Conservation (phyloP, 2,113 vertebrate species). For the Tetrax tetrax region DNA sequence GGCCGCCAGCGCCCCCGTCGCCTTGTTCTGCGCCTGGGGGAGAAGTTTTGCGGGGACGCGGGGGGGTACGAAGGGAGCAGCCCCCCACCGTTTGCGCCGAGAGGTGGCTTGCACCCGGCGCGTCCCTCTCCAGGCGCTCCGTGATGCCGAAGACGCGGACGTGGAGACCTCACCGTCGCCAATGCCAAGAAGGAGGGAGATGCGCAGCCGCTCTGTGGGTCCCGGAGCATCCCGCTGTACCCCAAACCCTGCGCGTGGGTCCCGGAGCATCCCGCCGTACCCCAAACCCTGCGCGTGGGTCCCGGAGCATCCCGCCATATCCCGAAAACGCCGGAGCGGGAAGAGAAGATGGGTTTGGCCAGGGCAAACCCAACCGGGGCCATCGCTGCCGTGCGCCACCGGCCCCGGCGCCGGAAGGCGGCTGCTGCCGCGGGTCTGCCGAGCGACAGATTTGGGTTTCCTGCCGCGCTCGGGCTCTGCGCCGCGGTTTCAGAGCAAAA, state of each 20-base stretch:
- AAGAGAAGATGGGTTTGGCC: neutral
- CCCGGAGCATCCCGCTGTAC: neutral
- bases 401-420: neutral
- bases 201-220: rapidly evolving
- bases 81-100: rapidly evolving
- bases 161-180: neutral
- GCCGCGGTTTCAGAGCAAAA: neutral
- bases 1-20: slow-evolving; percentile 33
- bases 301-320: neutral
- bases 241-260: neutral
- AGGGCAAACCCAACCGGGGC: rapidly evolving
- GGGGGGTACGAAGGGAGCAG: neutral
- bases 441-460: neutral
- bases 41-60: rapidly evolving
- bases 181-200: neutral
- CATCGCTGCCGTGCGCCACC: rapidly evolving
- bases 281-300: too few species aligned
- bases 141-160: neutral
- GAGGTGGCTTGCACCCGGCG: rapidly evolving
- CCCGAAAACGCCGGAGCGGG: rapidly evolving
- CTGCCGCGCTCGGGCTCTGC: neutral
- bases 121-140: neutral
- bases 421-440: neutral
- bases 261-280: neutral
- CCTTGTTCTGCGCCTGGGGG: slow-evolving; percentile 41